Base-by-base conservation (phyloP, 2,888 invertebrate species). In the Diplazon laetatorius region DNA sequence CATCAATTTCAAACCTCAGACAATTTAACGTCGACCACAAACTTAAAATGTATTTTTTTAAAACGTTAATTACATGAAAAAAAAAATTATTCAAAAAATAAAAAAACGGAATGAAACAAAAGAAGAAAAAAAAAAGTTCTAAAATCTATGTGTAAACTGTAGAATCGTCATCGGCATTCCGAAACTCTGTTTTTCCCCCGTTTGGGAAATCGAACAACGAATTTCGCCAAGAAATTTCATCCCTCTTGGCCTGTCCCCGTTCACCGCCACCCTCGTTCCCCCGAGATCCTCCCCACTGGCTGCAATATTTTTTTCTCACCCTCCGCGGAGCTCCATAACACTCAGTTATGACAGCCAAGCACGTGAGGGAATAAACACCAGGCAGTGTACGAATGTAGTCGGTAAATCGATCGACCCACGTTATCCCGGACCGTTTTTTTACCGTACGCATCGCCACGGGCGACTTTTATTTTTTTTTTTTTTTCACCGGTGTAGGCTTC, bases 381-480 rank as follows among this genome's bases (percentile, higher is more conserved):
- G 59, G 14, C 39, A 35, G 18, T 42, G 57, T 12, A 48, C 35
- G 52, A 39, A 39, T 57, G 46, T 39, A 57, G 46, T 69, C 52
- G 55, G 22, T 63, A 50, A 18, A 74, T 74, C 50, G n/a, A 57
- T 72, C 57, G 35, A 62, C 68, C 42, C 60, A 50, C 22, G 30
- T 39, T 30, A 9, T 39, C 20, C 30, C 35, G 35, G 30, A 63
- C 25, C 46, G n/a, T 46, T 22, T 42, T n/a, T n/a, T 44, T 2
- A 18, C 30, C 16, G 50, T 18, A 5, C 50, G 30, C 55, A 30
- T 55, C 55, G 14, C 1, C 55, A 30, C 12, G 30, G 5, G 30
- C 30, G 14, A n/a, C 55, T n/a, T 20, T 30, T n/a, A 14, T 8
- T 55, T 55, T 55, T 30, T 55, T n/a, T 55, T 30, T 25, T n/a